These are phyloP conservation scores for Sebastes itinus DNA, from an alignment of 2,797 vertebrate species.

Conservation along the genomic window DNA sequence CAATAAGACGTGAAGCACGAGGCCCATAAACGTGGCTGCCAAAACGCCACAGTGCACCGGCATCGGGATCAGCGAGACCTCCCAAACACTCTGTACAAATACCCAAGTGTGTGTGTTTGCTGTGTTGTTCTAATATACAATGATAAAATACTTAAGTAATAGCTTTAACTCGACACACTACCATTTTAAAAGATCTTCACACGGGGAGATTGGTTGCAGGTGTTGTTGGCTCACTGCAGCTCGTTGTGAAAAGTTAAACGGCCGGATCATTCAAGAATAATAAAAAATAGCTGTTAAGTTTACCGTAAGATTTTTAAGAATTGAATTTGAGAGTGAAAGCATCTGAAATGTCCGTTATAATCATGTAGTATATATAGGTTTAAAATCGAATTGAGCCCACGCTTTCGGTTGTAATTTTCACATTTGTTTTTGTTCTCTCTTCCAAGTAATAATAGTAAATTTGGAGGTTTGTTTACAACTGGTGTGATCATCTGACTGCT, in stretches of 20 bases:
- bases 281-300: not conserved
- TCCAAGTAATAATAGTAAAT: not conserved
- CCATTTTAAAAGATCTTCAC: not conserved
- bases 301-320: not conserved
- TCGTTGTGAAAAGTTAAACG: not conserved
- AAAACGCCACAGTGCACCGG: constrained; percentile 7
- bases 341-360: not conserved
- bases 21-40: constrained; percentile 40
- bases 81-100: constrained; percentile 11
- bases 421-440: not conserved
- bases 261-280: constrained; percentile 8
- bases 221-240: constrained; percentile 7
- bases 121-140: not conserved
- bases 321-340: not conserved
- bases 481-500: not conserved
- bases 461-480: not conserved
- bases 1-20: constrained; percentile 34
- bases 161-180: not conserved
- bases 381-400: not conserved
- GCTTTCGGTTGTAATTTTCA: not conserved
- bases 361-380: not conserved
- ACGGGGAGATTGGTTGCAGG: not conserved
- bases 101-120: not conserved
- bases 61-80: constrained; percentile 24
- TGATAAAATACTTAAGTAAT: not conserved